A percentile compares a stretch with the other conserved stretches of the same genome.
These are phyloP conservation scores for Spinibarbus caldwelli DNA, from an alignment of 2,797 vertebrate species.

Conservation along the genomic window DNA sequence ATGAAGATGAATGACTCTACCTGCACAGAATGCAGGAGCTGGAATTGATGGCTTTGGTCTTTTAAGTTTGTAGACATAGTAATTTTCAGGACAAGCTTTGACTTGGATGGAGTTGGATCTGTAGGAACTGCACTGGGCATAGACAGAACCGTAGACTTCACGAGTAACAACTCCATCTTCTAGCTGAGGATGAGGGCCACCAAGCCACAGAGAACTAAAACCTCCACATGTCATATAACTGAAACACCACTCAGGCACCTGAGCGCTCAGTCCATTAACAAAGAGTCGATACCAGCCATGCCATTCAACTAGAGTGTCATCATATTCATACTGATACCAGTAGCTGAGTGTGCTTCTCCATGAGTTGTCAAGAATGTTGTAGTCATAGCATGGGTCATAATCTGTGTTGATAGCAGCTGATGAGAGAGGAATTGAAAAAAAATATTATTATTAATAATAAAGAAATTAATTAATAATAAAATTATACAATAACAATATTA, in stretches of 20 bases:
- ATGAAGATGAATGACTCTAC: not conserved
- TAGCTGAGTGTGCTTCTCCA: constrained; percentile 17
- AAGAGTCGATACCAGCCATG: constrained; percentile 18
- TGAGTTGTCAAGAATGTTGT: not conserved
- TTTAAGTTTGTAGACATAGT: constrained; percentile 14
- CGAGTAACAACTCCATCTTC: constrained; percentile 28
- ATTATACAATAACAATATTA: too few relatives aligned
- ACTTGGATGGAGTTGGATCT: constrained; percentile 41
- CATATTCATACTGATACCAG: not conserved
- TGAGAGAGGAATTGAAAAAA: not conserved
- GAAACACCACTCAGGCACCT: constrained; percentile 41
- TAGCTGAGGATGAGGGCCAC: constrained; percentile 19
- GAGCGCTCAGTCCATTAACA: constrained; percentile 4
- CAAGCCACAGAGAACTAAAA: constrained; percentile 23
- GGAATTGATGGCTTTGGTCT: not conserved
- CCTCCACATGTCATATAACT: constrained; percentile 8
- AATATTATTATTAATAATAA: too few relatives aligned
- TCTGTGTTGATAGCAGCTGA: not conserved
- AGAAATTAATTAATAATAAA: too few relatives aligned
- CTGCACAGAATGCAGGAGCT: constrained; percentile 30
- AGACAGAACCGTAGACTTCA: constrained; percentile 1
- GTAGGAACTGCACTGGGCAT: constrained; percentile 14
- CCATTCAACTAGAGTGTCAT: constrained; percentile 13
- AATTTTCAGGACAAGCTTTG: constrained; percentile 27
- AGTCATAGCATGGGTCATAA: not conserved